Base-by-base conservation (phyloP, 2,888 invertebrate genomes). In the Branchipolynoe longqiensis region DNA sequence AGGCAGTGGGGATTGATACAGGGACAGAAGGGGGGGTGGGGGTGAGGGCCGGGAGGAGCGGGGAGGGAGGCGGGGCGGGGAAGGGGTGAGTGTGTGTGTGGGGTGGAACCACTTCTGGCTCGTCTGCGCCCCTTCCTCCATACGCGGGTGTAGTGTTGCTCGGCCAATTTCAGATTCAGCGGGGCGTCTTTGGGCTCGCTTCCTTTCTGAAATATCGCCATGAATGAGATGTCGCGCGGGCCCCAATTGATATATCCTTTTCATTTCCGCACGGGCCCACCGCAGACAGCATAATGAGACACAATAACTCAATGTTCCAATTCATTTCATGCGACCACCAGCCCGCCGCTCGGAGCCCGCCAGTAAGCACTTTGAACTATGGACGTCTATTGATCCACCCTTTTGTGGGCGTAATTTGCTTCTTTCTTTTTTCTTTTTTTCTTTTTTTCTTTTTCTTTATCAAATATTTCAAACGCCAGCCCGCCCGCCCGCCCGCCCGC, bases 261-360 rank as follows among this genome's bases (percentile, higher is more conserved):
- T 78, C 78, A 78, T 78, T 78, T 78, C 78, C 78, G 78, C 78
- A 28, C 78, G 78, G 41, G 28, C 78, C 78, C 18, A 41, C 78
- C 78, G 48, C 78, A 78, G 78, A 78, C 78, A 78, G 78, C 48
- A 78, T 78, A 78, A 78, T 78, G 78, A 78, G 78, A 78, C 48
- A 78, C 78, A 78, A 78, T 78, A 78, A 78, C 78, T 78, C 78
- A 78, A 78, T 78, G 78, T 78, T 78, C 78, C 78, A 78, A 78
- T 78, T 78, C 78, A 78, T 78, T 78, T 78, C 78, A 78, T 78
- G 33, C 48, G 78, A 78, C 41, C 78, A 78, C 78, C 38, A 41
- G 41, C 28, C 78, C 28, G 78, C n/a, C 54, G 41, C n/a, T 14
- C 25, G 28, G 22, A 14, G 48, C 78, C 54, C 48, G 78, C 54